Evolutionary conservation across 2,113 vertebrate genomes (phyloP), one percentile per base, ranked within the genome.

Genomic region (Calonectris borealis): DNA sequence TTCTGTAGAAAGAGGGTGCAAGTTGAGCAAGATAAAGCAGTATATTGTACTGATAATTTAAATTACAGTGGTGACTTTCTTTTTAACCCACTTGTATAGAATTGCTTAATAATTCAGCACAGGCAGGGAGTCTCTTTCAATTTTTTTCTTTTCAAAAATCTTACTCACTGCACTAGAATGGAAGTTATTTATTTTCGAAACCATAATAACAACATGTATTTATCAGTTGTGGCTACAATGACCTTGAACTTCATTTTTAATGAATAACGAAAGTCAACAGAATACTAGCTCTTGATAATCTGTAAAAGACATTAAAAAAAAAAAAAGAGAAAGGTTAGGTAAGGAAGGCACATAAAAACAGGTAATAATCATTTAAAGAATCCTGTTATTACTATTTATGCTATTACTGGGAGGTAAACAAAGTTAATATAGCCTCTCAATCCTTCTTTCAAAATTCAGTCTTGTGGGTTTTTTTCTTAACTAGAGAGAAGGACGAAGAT

Each of bases 231-330:
- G 71, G 48, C 79, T 66, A 42, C 58, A 54, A 34, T n/a, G 86
- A 93, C 87, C 89, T 87, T 95, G 91, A 94, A 85, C 46, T 90
- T 88, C 0, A 52, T 51, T 95, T 95, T 80, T 88, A 97, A 93
- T 81, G 87, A 95, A 42, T 95, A 91, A 95, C 7, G 9, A 38
- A 93, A 83, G 73, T 88, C 78, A 91, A 66, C 65, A 91, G 58
- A 82, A 76, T 79, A 57, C 48, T 10, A 16, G 31, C 77, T 82
- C 60, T 71, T 75, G 65, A 69, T 79, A 91, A 92, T 78, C 64
- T 78, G 46, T 64, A 54, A 71, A 76, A 81, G 51, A 62, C 21
- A 83, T 42, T 38, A 40, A 40, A 52, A 77, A 60, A n/a, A 66
- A 58, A 24, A 58, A 11, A 58, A 19, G 10, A n/a, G 16, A 46